Evolutionary conservation across 2,797 vertebrate species (phyloP), one percentile per base, ranked within the genome.

Genomic region (Knipowitschia caucasica): DNA sequence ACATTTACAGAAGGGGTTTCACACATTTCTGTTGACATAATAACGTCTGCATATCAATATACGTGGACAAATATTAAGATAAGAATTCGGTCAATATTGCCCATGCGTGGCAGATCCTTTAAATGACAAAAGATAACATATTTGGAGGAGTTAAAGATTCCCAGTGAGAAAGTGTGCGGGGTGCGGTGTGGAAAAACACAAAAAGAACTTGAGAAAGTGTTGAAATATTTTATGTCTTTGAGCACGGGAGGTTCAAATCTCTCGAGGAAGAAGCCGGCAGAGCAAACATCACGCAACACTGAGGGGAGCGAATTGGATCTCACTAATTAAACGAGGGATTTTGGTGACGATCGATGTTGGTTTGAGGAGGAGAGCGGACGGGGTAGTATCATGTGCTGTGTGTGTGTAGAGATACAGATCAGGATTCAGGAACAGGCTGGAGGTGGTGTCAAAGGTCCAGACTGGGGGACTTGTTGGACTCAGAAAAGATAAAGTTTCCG

Each of bases 401-500:
- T 36, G 60, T 23, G 45, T 52, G 75, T 31, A 56, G 54, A 75
- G 69, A 69, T 64, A 10, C 56, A 31, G 42, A 59, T 29, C 15
- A 40, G 23, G 50, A 59, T 56, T 29, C 15, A 40, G 23, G 50
- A 59, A 38, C 23, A 56, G 50, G 50, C n/a, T 56, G 20, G 50
- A 46, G 35, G 26, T 30, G 40, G 53, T 40, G 67, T 62, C 40
- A 53, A 69, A 73, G 64, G 78, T 69, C 38, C 46, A 56, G 62
- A 59, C 20, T 61, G 52, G 75, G 67, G 66, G 78, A 80, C 76
- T 75, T 65, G 69, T 79, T 81, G 89, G 91, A 90, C 89, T 89
- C 67, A 73, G 89, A 90, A 91, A 90, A 91, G 91, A 93, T 93
- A 93, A 84, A 92, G 91, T 92, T 83, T 82, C 85, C 88, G 85